Evolutionary conservation across 2,113 vertebrate species (phyloP).

Genomic region (Crotalus tigris): DNA sequence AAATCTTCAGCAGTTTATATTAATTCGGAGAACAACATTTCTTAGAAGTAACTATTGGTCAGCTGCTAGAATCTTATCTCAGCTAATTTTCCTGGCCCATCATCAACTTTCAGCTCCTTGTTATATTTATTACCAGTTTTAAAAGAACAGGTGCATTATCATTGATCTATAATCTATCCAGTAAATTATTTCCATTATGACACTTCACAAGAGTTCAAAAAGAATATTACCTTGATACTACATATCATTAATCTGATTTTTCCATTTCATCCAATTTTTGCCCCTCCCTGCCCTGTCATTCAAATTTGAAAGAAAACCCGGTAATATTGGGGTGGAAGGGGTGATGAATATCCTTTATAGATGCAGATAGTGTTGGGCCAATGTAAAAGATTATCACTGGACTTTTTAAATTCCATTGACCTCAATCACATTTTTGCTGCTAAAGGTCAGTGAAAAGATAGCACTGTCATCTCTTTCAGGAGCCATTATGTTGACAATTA

Average conservation of each 20-base stretch:
- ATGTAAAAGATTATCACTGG: background rate
- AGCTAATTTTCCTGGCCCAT: background rate
- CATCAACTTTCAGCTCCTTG: background rate
- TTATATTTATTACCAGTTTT: background rate
- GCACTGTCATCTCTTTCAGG: background rate
- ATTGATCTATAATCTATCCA: background rate
- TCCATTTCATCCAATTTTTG: background rate
- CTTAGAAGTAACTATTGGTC: background rate
- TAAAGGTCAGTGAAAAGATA: background rate
- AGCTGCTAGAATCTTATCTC: background rate
- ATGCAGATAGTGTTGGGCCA: background rate
- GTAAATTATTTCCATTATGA: background rate
- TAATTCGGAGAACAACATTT: background rate
- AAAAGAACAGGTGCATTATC: background rate
- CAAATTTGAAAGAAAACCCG: background rate
- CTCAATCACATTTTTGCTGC: background rate
- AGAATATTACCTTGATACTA: background rate
- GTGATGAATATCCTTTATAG: background rate
- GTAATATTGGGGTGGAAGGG: background rate
- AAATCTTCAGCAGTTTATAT: background rate
- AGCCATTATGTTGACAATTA: background rate
- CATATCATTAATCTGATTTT: background rate
- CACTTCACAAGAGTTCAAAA: background rate
- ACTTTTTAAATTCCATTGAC: background rate
- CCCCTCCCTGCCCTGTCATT: background rate